Conservation (phyloP, 2,797 vertebrate species). For the Mycteria americana region DNA sequence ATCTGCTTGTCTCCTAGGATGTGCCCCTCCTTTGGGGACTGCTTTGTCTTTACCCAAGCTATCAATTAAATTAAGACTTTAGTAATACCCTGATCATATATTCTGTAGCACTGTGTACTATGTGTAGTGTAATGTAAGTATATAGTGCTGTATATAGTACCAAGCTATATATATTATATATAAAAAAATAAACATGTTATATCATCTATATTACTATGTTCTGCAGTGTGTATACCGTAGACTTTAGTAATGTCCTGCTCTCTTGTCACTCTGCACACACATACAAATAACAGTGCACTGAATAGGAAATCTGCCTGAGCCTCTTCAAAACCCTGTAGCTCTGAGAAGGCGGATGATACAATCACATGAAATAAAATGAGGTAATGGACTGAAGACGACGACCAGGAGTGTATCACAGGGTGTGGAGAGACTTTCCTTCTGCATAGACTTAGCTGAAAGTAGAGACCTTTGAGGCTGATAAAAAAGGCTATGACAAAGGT, state of each 20-base stretch:
- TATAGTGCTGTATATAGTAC: not conserved
- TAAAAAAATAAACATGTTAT: rapidly evolving
- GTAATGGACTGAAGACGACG: not conserved
- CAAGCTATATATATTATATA: not conserved
- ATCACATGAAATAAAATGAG: not conserved
- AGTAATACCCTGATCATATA: not conserved
- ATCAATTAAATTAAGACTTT: not conserved
- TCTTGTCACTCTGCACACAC: not conserved
- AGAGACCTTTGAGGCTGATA: not conserved
- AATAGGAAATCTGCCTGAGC: not conserved
- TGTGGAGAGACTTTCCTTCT: not conserved
- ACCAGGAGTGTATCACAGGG: not conserved
- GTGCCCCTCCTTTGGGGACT: not conserved
- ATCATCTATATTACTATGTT: not conserved
- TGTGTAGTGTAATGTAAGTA: not conserved
- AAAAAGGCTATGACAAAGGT: not conserved
- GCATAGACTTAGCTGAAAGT: not conserved
- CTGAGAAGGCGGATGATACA: not conserved
- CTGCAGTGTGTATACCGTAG: not conserved
- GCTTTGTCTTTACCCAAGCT: not conserved
- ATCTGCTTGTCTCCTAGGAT: not conserved
- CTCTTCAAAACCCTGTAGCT: not conserved
- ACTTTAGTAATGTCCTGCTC: not conserved
- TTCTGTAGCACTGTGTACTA: not conserved
- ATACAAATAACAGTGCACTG: rapidly evolving